These are phyloP conservation scores for Tinamus major DNA, from an alignment of 2,797 vertebrate species.

Conservation along the genomic window DNA sequence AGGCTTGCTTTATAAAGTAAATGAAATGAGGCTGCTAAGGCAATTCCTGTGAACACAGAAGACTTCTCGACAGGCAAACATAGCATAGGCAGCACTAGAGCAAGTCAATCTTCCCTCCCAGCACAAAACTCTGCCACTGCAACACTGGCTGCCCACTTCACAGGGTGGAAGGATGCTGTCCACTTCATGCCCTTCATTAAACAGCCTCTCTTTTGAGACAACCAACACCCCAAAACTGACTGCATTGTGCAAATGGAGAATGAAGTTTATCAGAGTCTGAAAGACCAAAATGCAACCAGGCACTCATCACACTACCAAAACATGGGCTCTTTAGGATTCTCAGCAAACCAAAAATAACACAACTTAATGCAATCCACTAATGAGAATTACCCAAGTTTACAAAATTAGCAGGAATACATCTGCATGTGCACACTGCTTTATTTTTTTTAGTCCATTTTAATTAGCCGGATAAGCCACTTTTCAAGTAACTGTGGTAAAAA, in stretches of 20 bases:
- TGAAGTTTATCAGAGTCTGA: no score
- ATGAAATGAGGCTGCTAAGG: neutral
- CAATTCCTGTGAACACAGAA: conserved; percentile 9
- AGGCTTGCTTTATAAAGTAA: conserved; percentile 7
- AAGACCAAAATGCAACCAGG: no score
- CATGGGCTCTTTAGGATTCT: neutral
- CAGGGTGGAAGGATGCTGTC: neutral
- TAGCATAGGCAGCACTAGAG: neutral
- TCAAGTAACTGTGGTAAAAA: neutral
- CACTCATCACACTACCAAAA: neutral
- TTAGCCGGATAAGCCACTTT: neutral
- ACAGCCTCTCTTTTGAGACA: neutral
- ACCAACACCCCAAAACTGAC: neutral
- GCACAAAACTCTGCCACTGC: neutral
- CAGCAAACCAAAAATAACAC: neutral
- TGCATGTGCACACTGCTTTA: fast-evolving
- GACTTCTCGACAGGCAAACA: neutral
- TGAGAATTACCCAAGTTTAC: neutral
- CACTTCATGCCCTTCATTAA: fast-evolving
- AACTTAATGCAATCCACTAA: neutral
- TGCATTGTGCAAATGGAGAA: neutral
- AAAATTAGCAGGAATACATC: fast-evolving
- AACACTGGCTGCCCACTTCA: neutral
- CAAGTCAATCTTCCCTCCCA: neutral
- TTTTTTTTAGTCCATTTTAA: neutral